phyloP scores from a whole-genome alignment of 2,888 invertebrate genomes.

The Heteropelma amictum region DNA sequence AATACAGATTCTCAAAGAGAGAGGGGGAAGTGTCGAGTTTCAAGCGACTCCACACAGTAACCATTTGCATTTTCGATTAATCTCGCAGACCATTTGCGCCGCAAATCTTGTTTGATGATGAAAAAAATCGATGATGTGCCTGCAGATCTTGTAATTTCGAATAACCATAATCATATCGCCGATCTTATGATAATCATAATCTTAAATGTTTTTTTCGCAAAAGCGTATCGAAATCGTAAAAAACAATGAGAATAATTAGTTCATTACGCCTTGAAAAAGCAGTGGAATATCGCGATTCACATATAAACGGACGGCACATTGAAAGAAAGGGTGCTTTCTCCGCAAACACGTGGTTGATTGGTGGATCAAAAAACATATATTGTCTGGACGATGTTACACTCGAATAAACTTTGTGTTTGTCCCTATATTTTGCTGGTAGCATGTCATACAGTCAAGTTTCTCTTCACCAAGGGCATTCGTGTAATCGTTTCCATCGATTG shows the following conservation, averaged over 20 bases:
- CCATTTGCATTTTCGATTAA: too few relatives aligned
- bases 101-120: too few relatives aligned
- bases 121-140: too few relatives aligned
- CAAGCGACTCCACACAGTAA: too few relatives aligned
- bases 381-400: conserved; percentile 39
- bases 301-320: conserved; percentile 10
- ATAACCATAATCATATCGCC: too few relatives aligned
- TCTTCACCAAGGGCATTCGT: conserved; percentile 50
- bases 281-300: background rate
- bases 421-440: too few relatives aligned
- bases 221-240: background rate
- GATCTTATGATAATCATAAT: too few relatives aligned
- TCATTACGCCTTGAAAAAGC: background rate
- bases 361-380: conserved; percentile 43
- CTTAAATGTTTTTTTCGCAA: background rate
- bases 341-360: conserved; percentile 8
- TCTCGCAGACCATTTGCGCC: too few relatives aligned
- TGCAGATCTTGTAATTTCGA: too few relatives aligned
- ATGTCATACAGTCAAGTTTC: conserved; percentile 11
- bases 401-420: conserved; percentile 29
- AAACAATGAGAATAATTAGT: background rate
- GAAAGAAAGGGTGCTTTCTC: conserved; percentile 48
- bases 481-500: conserved; percentile 30
- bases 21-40: too few relatives aligned
- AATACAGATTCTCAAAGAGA: too few relatives aligned